Evolutionary conservation across 2,113 vertebrate genomes (phyloP).

Genomic region (Mionectes macconnelli): DNA sequence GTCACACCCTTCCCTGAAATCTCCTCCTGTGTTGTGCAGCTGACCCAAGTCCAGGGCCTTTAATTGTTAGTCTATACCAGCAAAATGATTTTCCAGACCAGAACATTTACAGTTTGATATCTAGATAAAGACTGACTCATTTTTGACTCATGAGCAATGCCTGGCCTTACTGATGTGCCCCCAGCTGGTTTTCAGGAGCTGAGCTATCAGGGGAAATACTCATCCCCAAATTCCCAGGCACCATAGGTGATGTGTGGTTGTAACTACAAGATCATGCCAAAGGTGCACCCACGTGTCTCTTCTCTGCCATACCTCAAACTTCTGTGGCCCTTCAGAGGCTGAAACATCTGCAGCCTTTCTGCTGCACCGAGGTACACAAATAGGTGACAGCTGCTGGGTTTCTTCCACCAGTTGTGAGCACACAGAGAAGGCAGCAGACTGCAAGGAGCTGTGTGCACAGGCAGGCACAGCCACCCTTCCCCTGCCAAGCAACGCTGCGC

Average conservation of each 20-base stretch:
- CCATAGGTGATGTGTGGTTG: fast-evolving
- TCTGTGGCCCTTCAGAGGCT: not conserved
- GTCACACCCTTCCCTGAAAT: conserved; percentile 43
- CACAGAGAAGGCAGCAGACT: not conserved
- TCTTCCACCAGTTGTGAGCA: not conserved
- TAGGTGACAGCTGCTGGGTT: not conserved
- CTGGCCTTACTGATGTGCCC: not conserved
- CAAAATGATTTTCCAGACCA: conserved; percentile 34
- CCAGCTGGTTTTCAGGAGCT: not conserved
- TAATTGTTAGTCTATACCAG: not conserved
- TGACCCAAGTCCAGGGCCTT: not conserved
- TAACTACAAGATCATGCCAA: not conserved
- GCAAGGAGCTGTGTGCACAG: fast-evolving
- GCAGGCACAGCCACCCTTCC: fast-evolving
- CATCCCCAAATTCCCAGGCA: not conserved
- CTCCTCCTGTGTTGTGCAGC: not conserved
- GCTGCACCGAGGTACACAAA: not conserved
- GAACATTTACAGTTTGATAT: not conserved
- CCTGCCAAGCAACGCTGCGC: not conserved
- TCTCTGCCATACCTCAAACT: not conserved
- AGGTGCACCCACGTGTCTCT: fast-evolving
- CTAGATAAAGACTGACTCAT: not conserved
- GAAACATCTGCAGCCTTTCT: not conserved
- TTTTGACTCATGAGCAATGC: conserved; percentile 10
- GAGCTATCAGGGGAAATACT: not conserved